Base-by-base conservation (phyloP, 2,113 vertebrate species). In the Euleptes europaea region DNA sequence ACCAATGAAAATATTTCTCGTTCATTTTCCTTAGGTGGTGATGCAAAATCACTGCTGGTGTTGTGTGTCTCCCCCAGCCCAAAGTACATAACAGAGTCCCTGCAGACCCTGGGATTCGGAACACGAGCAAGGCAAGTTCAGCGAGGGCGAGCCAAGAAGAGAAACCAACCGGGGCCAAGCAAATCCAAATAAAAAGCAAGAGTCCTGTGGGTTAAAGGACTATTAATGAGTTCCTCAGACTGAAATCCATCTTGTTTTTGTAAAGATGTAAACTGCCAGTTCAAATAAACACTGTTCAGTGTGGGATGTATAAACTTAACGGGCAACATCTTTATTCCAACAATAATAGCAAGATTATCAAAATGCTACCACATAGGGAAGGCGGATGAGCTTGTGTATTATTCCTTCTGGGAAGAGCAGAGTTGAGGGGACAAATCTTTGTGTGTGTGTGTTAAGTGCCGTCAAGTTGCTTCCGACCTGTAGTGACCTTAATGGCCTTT, bases 11-110 rank as follows among this genome's bases (percentile, higher is more conserved):
- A 87, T 84, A 60, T 82, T 23, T 65, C 13, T 85, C 33, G 3
- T 78, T 78, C 38, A 13, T 79, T 26, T 80, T 71, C 79, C 93
- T 89, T 90, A 99, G 98, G 97, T 33, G 97, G 97, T 1, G 97
- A 98, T 51, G 96, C 96, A 3, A 98, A 98, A 92, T 90, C 97
- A 85, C 91, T 98, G 95, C 88, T 98, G 94, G 95, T 98, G 88
- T 88, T 98, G 49, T 98, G 98, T 28, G 95, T 98, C 54, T 97
- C 97, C 73, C 98, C 97, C 1, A 93, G 93, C 10, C 97, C 92
- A 82, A 96, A 90, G 83, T 97, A 97, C 81, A 51, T 97, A 88
- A 94, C 96, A 0, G 97, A 98, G 93, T 96, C 97, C 0, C 90
- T 98, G 90, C 98, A 97, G 94, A 94, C 96, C 40, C 94, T 98